Base-by-base conservation (phyloP, 2,888 invertebrate species). In the Spicauda simplicius region DNA sequence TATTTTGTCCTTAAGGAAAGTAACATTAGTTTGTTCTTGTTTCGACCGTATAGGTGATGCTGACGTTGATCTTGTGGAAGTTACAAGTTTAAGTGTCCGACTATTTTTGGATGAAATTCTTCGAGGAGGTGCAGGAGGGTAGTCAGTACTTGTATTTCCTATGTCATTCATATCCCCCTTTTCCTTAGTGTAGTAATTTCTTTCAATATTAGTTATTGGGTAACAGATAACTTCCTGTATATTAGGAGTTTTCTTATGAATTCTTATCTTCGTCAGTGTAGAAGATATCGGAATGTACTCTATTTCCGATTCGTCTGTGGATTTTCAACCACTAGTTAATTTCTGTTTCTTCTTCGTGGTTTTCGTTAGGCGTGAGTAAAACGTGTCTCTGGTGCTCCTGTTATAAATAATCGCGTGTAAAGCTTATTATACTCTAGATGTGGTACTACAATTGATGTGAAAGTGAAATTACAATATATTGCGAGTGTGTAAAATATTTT, bases 231-330 rank as follows among this genome's bases (percentile, higher is more conserved):
- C 94, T 88, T 95, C 95, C 55, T 87, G 87, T 63, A 84, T 74
- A 70, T 87, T 85, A 69, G 93, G 92, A 69, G 89, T 86, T 80
- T 94, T 95, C 91, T 96, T 96, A 85, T 96, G 96, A 61, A 97
- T 95, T 84, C 96, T 94, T 82, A 97, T 97, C 93, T 96, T 96
- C 76, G 97, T 97, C 81, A 97, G 90, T 74, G 96, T 97, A 59
- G 97, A 95, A 73, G 97, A 96, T 80, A 97, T 96, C 81, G 97
- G 97, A 87, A 96, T 96, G 87, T 97, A 97, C 93, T 97, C 97
- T 84, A 97, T 95, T 91, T 96, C 95, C 79, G 95, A 92, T 82
- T 96, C 95, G 94, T 96, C 96, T 96, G 96, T 91, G 95, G 93
- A 95, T 89, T 84, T 83, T 85, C 81, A 90, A 86, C 81, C 77